Conservation (phyloP, 2,113 vertebrate genomes). For the Aegotheles bennettii region DNA sequence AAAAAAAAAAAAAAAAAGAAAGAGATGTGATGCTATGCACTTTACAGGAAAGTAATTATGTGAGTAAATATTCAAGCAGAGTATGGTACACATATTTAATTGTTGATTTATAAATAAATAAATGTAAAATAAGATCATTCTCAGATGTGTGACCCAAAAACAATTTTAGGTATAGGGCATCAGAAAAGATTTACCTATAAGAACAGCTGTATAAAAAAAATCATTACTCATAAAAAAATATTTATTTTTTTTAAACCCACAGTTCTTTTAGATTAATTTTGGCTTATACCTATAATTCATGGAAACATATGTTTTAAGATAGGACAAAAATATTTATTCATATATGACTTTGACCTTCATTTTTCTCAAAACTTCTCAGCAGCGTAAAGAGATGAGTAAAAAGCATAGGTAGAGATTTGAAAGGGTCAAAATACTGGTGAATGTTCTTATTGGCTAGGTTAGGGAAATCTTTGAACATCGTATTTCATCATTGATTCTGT, state of each 20-base stretch:
- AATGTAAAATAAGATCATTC: background rate
- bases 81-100: background rate
- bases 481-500: background rate
- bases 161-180: background rate
- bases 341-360: background rate
- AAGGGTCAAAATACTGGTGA: background rate
- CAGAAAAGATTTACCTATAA: background rate
- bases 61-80: background rate
- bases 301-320: background rate
- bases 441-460: background rate
- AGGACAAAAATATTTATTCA: background rate
- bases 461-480: background rate
- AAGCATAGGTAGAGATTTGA: background rate
- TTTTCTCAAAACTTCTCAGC: background rate
- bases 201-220: background rate
- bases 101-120: background rate
- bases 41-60: background rate
- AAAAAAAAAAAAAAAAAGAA: background rate
- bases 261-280: background rate
- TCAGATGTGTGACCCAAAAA: background rate
- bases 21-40: background rate
- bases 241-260: background rate
- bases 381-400: accelerated
- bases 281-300: background rate
- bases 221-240: background rate